phyloP scores from a whole-genome alignment of 37 sponge, comb jelly and placozoan species.

The Aphrocallistes beatrix region DNA sequence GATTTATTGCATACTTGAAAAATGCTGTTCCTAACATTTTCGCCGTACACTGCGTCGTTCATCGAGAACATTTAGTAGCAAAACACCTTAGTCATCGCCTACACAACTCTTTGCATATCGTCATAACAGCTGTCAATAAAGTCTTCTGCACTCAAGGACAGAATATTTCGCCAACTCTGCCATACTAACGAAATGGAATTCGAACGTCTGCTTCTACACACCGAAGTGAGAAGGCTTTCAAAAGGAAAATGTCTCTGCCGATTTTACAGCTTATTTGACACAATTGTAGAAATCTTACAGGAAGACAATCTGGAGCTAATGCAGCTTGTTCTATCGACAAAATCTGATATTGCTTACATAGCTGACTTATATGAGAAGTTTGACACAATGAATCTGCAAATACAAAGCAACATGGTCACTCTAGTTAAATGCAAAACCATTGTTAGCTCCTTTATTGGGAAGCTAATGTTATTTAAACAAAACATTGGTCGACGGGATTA shows the following conservation, averaged over 20 bases:
- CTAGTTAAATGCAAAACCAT: neutral
- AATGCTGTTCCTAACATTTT: too few relatives aligned
- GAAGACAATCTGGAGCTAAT: too few relatives aligned
- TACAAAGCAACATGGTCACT: neutral
- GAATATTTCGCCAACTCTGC: too few relatives aligned
- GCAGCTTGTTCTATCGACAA: neutral
- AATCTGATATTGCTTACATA: neutral
- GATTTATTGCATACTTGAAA: too few relatives aligned
- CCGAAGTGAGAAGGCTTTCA: neutral
- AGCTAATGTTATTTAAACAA: neutral
- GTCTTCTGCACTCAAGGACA: too few relatives aligned
- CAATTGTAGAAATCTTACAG: too few relatives aligned
- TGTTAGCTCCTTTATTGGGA: neutral
- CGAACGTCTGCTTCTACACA: neutral
- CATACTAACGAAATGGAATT: too few relatives aligned
- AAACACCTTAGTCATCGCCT: too few relatives aligned
- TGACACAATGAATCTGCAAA: neutral
- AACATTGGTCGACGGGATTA: conserved; percentile 12
- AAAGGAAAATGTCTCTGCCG: neutral
- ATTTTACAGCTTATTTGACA: neutral
- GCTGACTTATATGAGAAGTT: neutral
- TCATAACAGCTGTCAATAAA: too few relatives aligned
- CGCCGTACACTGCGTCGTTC: too few relatives aligned
- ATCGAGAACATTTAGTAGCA: too few relatives aligned
- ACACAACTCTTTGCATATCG: too few relatives aligned